These are phyloP conservation scores for Rutilus rutilus DNA, from an alignment of 2,113 vertebrate species.

Conservation along the genomic window DNA sequence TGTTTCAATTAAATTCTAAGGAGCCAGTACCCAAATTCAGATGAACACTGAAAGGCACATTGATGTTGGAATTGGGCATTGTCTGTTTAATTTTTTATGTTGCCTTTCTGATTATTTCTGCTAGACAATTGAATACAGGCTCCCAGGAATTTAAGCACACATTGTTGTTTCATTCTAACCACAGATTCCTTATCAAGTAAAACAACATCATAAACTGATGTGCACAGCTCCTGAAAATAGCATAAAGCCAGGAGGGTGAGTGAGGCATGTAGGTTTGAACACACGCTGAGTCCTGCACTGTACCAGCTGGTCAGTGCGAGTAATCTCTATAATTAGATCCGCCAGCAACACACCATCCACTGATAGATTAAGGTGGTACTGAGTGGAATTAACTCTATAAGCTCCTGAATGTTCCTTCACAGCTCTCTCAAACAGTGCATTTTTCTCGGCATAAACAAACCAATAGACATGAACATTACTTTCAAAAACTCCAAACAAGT, in stretches of 20 bases:
- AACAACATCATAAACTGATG: not conserved
- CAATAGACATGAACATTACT: not conserved
- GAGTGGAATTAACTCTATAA: not conserved
- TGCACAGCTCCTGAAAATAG: not conserved
- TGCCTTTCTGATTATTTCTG: not conserved
- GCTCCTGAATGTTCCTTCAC: not conserved
- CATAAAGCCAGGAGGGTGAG: not conserved
- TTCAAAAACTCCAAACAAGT: not conserved
- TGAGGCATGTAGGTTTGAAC: not conserved
- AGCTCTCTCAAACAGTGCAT: not conserved
- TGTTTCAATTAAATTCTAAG: not conserved
- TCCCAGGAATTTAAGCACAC: not conserved
- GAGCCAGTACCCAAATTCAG: not conserved
- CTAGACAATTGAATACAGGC: too few species aligned
- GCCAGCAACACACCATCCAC: not conserved
- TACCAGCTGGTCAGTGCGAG: not conserved
- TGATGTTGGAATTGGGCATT: not conserved
- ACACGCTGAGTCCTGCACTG: not conserved
- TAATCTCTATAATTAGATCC: not conserved
- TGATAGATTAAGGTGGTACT: not conserved
- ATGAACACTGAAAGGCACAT: not conserved
- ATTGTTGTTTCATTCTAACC: not conserved
- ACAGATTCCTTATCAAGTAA: not conserved
- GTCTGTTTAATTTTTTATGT: not conserved
- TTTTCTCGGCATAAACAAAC: not conserved